These are phyloP conservation scores for Papilio gigon DNA, from an alignment of 2,888 invertebrate genomes.

Conservation along the genomic window DNA sequence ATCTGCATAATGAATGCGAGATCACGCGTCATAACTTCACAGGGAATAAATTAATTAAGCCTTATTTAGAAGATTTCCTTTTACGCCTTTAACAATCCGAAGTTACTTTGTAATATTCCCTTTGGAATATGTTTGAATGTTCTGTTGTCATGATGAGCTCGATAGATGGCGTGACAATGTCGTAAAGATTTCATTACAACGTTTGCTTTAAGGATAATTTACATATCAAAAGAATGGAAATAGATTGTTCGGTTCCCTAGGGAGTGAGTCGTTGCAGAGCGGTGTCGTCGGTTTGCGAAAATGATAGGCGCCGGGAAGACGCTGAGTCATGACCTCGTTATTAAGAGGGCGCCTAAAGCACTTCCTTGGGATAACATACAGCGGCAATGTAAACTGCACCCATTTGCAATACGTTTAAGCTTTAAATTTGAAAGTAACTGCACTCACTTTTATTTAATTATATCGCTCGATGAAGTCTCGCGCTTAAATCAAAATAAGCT, in stretches of 20 bases:
- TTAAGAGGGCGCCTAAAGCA: constrained; percentile 52
- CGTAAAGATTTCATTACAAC: constrained; percentile 37
- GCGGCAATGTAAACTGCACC: constrained; percentile 48
- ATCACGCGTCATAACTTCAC: constrained; percentile 72
- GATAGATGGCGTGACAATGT: constrained; percentile 17
- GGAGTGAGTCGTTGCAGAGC: constrained; percentile 54
- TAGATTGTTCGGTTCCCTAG: constrained; percentile 58
- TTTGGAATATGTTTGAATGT: constrained; percentile 12
- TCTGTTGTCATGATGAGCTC: neutral
- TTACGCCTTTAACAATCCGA: constrained; percentile 19
- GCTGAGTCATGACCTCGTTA: constrained; percentile 75
- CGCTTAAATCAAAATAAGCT: constrained; percentile 40
- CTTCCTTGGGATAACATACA: constrained; percentile 50
- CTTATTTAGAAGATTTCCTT: constrained; percentile 52
- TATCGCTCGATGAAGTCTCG: constrained; percentile 33
- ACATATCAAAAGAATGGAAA: constrained; percentile 54
- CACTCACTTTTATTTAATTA: constrained; percentile 34
- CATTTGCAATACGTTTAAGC: constrained; percentile 40
- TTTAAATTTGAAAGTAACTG: constrained; percentile 24
- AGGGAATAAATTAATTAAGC: constrained; percentile 73
- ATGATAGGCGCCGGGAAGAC: constrained; percentile 69
- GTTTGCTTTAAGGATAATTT: constrained; percentile 40
- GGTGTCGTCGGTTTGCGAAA: constrained; percentile 53
- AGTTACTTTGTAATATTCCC: constrained; percentile 27
- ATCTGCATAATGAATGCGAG: constrained; percentile 72